Evolutionary conservation across 37 sponge, comb jelly and placozoan genomes (phyloP).

Genomic region (Haliclona indistincta): DNA sequence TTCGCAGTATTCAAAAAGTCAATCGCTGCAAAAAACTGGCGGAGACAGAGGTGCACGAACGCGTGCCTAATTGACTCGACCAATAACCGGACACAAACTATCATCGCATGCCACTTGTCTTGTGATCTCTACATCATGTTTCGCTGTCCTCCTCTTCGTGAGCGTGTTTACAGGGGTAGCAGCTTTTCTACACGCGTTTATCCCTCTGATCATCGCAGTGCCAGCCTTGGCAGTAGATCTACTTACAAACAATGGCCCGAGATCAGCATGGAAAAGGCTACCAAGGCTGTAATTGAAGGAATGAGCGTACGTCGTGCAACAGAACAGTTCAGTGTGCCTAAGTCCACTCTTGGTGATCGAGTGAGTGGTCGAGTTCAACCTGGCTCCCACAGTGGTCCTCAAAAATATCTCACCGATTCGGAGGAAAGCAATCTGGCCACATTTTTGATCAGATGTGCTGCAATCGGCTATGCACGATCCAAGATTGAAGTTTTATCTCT

Average conservation of each 20-base stretch:
- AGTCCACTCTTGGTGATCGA: conserved; percentile 17
- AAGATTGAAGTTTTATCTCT: not conserved
- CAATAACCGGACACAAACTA: too few species aligned
- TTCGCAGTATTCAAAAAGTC: too few species aligned
- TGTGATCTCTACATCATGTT: too few species aligned
- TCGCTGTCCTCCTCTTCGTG: too few species aligned
- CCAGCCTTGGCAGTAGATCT: too few species aligned
- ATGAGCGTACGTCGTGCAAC: not conserved
- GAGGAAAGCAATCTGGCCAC: not conserved
- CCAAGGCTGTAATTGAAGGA: conserved; percentile 5
- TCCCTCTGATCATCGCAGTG: too few species aligned
- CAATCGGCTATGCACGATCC: not conserved
- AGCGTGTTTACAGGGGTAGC: too few species aligned
- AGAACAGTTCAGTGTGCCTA: not conserved
- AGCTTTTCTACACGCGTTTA: too few species aligned
- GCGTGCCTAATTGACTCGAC: too few species aligned
- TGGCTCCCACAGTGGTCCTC: conserved; percentile 9
- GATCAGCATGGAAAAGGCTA: not conserved
- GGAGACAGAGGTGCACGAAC: too few species aligned
- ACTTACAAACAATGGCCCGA: not conserved
- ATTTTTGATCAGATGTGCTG: not conserved
- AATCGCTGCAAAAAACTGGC: too few species aligned
- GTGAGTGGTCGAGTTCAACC: conserved; percentile 10
- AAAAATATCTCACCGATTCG: not conserved
- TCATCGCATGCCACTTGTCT: too few species aligned